These are phyloP conservation scores for Falcaria lacertinaria DNA, from an alignment of 2,888 invertebrate species.

Conservation along the genomic window DNA sequence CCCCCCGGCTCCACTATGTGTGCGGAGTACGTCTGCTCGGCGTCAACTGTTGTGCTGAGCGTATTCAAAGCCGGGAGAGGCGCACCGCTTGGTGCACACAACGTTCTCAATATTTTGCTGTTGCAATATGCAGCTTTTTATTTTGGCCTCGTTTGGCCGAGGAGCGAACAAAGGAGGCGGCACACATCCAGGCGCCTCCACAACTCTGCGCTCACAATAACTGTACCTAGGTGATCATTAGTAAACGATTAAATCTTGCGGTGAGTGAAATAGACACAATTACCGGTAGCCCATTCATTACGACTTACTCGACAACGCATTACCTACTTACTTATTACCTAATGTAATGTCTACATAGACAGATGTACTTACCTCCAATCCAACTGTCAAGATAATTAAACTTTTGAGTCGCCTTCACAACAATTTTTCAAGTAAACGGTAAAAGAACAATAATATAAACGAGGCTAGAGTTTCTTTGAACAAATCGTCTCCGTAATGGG, in stretches of 20 bases:
- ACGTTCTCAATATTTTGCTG: conserved; percentile 54
- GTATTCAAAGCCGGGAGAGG: conserved; percentile 58
- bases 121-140: conserved; percentile 41
- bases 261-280: background rate
- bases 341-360: background rate
- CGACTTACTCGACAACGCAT: background rate
- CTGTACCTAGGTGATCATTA: background rate
- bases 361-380: background rate
- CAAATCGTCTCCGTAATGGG: conserved; percentile 55
- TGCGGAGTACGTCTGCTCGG: conserved; percentile 30
- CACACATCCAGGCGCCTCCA: background rate
- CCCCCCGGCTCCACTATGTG: conserved; percentile 50
- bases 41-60: conserved; percentile 72
- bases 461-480: conserved; percentile 38
- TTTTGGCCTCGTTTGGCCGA: conserved; percentile 29
- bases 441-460: conserved; percentile 26
- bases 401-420: background rate
- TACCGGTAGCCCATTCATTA: background rate
- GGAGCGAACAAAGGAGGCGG: conserved; percentile 26
- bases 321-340: background rate
- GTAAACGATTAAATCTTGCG: background rate
- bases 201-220: background rate
- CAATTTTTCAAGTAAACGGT: conserved; percentile 8
- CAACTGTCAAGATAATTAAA: background rate
- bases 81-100: conserved; percentile 48